Evolutionary conservation across 1,140 invertebrate species (phyloP).

Genomic region (Drosophila kepulauana): DNA sequence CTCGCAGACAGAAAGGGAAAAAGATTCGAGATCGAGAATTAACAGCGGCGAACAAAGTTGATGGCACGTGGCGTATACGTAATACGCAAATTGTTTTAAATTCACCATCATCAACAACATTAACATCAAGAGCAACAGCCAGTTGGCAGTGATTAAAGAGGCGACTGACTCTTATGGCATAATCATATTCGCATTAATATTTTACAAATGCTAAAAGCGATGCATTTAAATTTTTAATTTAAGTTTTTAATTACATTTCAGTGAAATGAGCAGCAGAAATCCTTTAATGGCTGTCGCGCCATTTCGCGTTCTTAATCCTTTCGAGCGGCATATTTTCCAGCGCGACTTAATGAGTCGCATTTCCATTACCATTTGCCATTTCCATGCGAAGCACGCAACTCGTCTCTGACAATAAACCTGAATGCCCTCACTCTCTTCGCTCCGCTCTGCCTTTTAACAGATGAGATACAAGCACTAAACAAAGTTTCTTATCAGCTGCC

Average conservation of each 20-base stretch:
- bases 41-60: constrained; percentile 9
- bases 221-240: constrained; percentile 67
- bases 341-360: constrained; percentile 72
- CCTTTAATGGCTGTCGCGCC: constrained; percentile 66
- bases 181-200: constrained; percentile 71
- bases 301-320: constrained; percentile 72
- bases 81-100: constrained; percentile 64
- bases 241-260: constrained; percentile 77
- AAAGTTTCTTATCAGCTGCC: constrained; percentile 45
- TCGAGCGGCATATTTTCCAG: constrained; percentile 73
- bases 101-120: constrained; percentile 6
- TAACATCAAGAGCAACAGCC: neutral
- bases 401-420: constrained; percentile 53
- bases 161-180: constrained; percentile 24
- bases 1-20: constrained; percentile 8
- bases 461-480: constrained; percentile 43
- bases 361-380: constrained; percentile 36
- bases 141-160: constrained; percentile 10
- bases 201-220: constrained; percentile 66
- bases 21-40: neutral
- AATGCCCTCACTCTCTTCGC: neutral
- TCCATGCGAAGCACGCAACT: constrained; percentile 58
- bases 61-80: constrained; percentile 20
- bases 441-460: constrained; percentile 1
- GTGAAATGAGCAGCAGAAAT: constrained; percentile 40